These are phyloP conservation scores for Coecobrya sp. DNA, from an alignment of 2,888 invertebrate genomes.

Conservation along the genomic window DNA sequence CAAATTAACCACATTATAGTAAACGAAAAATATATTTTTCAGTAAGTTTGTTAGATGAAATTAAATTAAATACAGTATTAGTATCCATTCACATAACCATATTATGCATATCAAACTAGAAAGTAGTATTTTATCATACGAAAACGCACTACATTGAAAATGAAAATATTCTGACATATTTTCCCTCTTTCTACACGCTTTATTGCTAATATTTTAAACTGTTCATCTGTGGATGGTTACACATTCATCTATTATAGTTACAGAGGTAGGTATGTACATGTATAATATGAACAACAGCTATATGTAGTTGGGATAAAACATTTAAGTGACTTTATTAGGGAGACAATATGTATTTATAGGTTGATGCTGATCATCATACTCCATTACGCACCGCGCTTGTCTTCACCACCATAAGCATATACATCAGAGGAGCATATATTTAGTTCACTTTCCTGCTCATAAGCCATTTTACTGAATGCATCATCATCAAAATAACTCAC, in stretches of 20 bases:
- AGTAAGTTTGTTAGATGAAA: too few species aligned
- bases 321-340: slow-evolving; percentile 63
- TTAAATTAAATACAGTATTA: too few species aligned
- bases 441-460: neutral
- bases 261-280: neutral
- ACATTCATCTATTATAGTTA: neutral
- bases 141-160: neutral
- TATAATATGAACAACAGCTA: too few species aligned
- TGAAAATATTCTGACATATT: neutral
- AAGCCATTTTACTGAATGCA: slow-evolving; percentile 21
- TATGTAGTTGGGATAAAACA: neutral
- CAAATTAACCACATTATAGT: too few species aligned
- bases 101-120: too few species aligned
- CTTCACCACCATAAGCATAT: slow-evolving; percentile 32
- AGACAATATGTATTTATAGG: neutral
- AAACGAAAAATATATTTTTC: too few species aligned
- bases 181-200: neutral
- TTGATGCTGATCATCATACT: slow-evolving; percentile 56
- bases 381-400: slow-evolving; percentile 78
- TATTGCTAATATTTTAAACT: neutral
- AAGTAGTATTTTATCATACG: neutral
- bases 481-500: slow-evolving; percentile 38
- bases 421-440: neutral
- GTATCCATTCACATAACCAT: too few species aligned
- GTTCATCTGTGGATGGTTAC: neutral